A percentile compares a stretch with the other conserved stretches of the same genome.
These are phyloP conservation scores for Pithys albifrons DNA, from an alignment of 2,113 vertebrate species.

Conservation along the genomic window DNA sequence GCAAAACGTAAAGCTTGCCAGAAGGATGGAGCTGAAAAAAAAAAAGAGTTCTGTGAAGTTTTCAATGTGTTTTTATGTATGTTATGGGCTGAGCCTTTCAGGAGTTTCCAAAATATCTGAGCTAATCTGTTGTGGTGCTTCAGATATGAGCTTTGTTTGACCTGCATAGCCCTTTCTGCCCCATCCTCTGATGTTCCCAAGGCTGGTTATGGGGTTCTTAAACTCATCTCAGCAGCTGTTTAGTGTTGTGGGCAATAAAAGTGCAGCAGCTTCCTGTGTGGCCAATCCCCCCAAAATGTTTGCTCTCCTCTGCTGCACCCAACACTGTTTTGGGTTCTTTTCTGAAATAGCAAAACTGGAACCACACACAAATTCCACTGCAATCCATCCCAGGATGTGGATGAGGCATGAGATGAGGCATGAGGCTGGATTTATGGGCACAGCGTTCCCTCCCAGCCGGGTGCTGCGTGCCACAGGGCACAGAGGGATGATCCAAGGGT, in stretches of 20 bases:
- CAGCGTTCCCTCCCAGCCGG: accelerated
- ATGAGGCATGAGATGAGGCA: not conserved
- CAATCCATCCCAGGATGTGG: not conserved
- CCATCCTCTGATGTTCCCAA: not conserved
- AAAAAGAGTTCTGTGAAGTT: not conserved
- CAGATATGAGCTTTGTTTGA: not conserved
- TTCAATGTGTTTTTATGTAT: not conserved
- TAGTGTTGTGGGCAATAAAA: not conserved
- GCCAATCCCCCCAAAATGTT: accelerated
- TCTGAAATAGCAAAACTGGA: not conserved
- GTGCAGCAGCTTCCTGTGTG: accelerated
- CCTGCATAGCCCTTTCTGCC: not conserved
- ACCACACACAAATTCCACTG: not conserved
- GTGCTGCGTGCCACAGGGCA: not conserved
- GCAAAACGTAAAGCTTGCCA: not conserved
- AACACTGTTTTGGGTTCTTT: too few species aligned
- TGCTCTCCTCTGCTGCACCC: not conserved
- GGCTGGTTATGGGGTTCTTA: not conserved
- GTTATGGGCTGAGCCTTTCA: not conserved
- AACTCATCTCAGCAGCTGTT: not conserved
- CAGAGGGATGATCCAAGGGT: not conserved
- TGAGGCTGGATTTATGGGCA: conserved; percentile 6
- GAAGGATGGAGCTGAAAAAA: not conserved
- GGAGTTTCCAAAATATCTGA: not conserved
- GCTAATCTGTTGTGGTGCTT: not conserved